Evolutionary conservation across 92 coral and sea anemone species (phyloP).

Genomic region (Epizoanthus scotinus): DNA sequence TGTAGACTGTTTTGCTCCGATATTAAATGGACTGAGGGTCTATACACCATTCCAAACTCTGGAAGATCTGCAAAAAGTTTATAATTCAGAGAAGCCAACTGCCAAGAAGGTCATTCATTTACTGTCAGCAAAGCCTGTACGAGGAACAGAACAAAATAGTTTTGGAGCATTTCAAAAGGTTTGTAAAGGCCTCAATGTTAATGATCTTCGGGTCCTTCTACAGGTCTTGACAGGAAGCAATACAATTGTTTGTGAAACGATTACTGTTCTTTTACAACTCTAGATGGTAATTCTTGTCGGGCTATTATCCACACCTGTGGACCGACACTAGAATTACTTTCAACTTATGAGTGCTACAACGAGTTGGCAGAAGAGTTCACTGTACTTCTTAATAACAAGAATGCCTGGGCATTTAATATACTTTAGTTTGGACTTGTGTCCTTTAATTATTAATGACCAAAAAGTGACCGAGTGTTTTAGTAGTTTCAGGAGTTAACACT

Average conservation of each 20-base stretch:
- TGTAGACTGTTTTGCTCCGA: constrained; percentile 59
- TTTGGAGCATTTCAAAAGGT: constrained; percentile 53
- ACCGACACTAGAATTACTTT: constrained; percentile 54
- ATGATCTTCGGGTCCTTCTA: constrained; percentile 39
- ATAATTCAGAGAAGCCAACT: constrained; percentile 44
- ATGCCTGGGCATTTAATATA: constrained; percentile 68
- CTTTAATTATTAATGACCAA: too few relatives aligned
- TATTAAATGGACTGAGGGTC: constrained; percentile 49
- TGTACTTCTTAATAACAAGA: constrained; percentile 46
- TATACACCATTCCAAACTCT: constrained; percentile 56
- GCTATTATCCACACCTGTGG: constrained; percentile 65
- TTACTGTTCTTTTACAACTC: constrained; percentile 46
- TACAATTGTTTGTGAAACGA: constrained; percentile 47
- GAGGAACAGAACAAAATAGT: constrained; percentile 58
- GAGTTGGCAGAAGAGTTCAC: constrained; percentile 64
- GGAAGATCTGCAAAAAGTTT: constrained; percentile 43
- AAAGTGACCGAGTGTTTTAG: too few relatives aligned
- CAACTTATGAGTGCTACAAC: constrained; percentile 61
- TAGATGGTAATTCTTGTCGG: constrained; percentile 54
- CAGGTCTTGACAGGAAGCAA: constrained; percentile 59
- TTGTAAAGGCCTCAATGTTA: constrained; percentile 45
- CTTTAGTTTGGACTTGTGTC: too few relatives aligned
- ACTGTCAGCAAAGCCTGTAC: constrained; percentile 45
- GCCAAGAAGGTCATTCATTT: constrained; percentile 57
- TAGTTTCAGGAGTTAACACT: too few relatives aligned